phyloP scores from a whole-genome alignment of 1,140 invertebrate species.

The Zaprionus vittiger region DNA sequence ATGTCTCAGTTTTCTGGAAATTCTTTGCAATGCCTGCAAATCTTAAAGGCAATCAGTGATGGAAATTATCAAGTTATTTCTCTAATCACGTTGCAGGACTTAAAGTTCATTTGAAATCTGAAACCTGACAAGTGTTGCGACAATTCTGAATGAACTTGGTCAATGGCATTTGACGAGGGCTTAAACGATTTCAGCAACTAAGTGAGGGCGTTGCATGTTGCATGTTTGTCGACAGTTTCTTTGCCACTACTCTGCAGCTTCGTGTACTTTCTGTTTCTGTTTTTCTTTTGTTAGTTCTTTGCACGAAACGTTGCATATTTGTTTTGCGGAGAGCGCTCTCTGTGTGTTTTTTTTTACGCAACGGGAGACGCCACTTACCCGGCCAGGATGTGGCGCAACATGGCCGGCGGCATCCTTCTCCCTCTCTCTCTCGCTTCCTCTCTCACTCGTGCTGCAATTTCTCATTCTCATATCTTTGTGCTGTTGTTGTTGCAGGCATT shows the following conservation, averaged over 20 bases:
- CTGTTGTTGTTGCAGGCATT: constrained; percentile 90
- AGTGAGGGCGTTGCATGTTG: not conserved
- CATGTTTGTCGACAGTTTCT: constrained; percentile 18
- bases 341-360: constrained; percentile 51
- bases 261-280: constrained; percentile 6
- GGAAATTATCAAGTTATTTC: not conserved
- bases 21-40: not conserved
- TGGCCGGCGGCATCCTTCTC: not conserved
- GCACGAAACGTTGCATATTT: constrained; percentile 35
- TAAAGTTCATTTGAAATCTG: constrained; percentile 6
- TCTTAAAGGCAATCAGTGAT: not conserved
- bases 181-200: constrained; percentile 11
- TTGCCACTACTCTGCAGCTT: not conserved
- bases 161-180: not conserved
- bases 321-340: constrained; percentile 28
- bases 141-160: not conserved
- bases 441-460: not conserved
- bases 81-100: not conserved
- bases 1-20: not conserved
- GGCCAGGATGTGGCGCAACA: constrained; percentile 15
- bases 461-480: not conserved
- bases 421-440: not conserved
- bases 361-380: constrained; percentile 6
- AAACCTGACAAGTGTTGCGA: constrained; percentile 1
- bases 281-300: not conserved